Percentiles rank a stretch among this genome's conserved stretches.
phyloP scores from a whole-genome alignment of 2,888 invertebrate species.

The Agrotis segetum region DNA sequence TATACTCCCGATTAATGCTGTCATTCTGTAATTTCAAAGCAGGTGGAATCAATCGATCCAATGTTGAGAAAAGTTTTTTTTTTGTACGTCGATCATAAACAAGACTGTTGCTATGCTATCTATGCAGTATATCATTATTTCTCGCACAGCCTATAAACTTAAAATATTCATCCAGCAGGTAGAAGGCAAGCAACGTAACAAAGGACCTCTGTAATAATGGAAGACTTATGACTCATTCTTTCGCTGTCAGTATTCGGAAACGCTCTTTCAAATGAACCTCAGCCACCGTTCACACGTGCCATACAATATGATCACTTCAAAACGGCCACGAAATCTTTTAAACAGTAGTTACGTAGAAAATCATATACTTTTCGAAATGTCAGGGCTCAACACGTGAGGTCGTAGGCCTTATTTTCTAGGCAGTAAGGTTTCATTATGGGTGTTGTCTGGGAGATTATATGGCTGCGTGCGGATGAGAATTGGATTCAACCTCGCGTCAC shows the following conservation, averaged over 20 bases:
- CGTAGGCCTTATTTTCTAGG: slow-evolving; percentile 72
- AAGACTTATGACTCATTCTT: slow-evolving; percentile 76
- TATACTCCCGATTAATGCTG: not conserved
- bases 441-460: slow-evolving; percentile 78
- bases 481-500: slow-evolving; percentile 83
- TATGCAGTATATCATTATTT: slow-evolving; percentile 20
- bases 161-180: slow-evolving; percentile 67
- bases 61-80: not conserved
- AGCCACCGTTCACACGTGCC: slow-evolving; percentile 69
- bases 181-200: slow-evolving; percentile 71
- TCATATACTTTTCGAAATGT: slow-evolving; percentile 47
- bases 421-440: slow-evolving; percentile 82
- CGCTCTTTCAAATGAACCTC: slow-evolving; percentile 68
- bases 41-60: not conserved
- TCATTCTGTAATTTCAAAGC: too few relatives aligned
- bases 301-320: slow-evolving; percentile 65
- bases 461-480: slow-evolving; percentile 84
- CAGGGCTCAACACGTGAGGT: slow-evolving; percentile 57
- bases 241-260: slow-evolving; percentile 70
- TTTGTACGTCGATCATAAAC: not conserved
- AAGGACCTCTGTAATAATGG: slow-evolving; percentile 69
- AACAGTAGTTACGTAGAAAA: slow-evolving; percentile 54
- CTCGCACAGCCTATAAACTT: slow-evolving; percentile 38
- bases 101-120: slow-evolving; percentile 3
- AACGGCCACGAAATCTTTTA: slow-evolving; percentile 62